phyloP scores from a whole-genome alignment of 2,113 vertebrate species.

The Aspidoscelis tigris region DNA sequence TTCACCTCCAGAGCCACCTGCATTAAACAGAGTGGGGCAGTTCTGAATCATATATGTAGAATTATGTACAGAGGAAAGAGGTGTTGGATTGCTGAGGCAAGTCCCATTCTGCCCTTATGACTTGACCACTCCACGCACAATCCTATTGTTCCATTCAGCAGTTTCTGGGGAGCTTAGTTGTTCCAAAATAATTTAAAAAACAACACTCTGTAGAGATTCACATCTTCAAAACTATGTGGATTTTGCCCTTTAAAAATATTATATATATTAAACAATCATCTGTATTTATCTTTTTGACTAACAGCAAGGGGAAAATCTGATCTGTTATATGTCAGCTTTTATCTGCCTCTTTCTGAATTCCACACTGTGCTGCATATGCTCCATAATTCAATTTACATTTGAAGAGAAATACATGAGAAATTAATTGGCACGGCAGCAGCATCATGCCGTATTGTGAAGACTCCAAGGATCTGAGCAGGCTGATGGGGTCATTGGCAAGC shows the following conservation, averaged over 20 bases:
- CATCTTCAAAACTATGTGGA: constrained; percentile 21
- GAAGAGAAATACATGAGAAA: constrained; percentile 65
- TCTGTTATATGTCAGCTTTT: constrained; percentile 59
- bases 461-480: constrained; percentile 40
- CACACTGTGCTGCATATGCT: constrained; percentile 47
- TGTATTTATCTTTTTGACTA: constrained; percentile 17
- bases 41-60: too few relatives aligned
- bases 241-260: constrained; percentile 38
- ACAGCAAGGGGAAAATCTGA: constrained; percentile 11
- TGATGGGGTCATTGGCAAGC: constrained; percentile 45
- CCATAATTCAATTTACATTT: constrained; percentile 60
- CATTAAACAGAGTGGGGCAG: too few relatives aligned
- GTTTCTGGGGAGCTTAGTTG: constrained; percentile 20
- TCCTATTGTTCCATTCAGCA: constrained; percentile 17
- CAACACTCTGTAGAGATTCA: neutral
- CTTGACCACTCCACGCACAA: too few relatives aligned
- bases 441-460: constrained; percentile 27
- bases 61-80: too few relatives aligned
- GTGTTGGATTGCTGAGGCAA: too few relatives aligned
- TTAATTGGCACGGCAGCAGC: constrained; percentile 50
- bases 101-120: too few relatives aligned
- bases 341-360: constrained; percentile 48
- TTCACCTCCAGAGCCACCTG: too few relatives aligned
- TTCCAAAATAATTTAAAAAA: constrained; percentile 13
- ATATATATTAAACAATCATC: constrained; percentile 24